A percentile compares a stretch with the other conserved stretches of the same genome.
These are phyloP conservation scores for Heterohyrax brucei DNA, from an alignment of 2,797 vertebrate species.

Conservation along the genomic window DNA sequence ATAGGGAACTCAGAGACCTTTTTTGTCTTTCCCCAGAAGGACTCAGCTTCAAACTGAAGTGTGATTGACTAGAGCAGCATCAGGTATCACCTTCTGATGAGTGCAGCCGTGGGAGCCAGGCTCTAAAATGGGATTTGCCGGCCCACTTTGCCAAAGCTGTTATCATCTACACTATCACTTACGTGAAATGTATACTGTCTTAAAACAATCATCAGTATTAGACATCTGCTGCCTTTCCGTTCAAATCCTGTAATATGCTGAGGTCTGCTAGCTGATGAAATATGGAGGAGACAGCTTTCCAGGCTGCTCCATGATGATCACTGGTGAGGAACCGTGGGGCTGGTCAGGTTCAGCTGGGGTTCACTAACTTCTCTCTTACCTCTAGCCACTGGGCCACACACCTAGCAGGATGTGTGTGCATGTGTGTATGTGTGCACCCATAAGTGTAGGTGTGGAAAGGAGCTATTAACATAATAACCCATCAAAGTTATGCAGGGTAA, in stretches of 20 bases:
- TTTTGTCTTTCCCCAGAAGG: background rate
- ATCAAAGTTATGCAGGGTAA: background rate
- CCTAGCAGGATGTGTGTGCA: background rate
- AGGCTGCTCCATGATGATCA: background rate
- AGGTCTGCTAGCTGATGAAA: conserved; percentile 13
- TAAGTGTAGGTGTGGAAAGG: background rate
- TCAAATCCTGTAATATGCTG: conserved; percentile 10
- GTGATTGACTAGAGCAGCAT: background rate
- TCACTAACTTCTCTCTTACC: background rate
- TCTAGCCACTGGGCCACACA: no score
- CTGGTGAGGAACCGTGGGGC: background rate
- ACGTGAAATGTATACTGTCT: conserved; percentile 59
- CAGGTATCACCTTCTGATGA: background rate
- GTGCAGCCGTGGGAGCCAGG: background rate
- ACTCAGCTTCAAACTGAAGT: conserved; percentile 67
- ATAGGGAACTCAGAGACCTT: background rate
- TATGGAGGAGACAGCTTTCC: background rate
- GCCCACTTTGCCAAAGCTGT: conserved; percentile 50
- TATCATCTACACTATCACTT: conserved; percentile 67
- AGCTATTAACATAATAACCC: background rate
- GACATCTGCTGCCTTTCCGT: conserved; percentile 66
- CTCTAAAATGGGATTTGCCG: conserved; percentile 76
- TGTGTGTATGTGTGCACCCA: background rate
- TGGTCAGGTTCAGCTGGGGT: background rate
- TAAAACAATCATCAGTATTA: conserved; percentile 77